A percentile compares a stretch with the other conserved stretches of the same genome.
phyloP scores from a whole-genome alignment of 2,888 invertebrate species.

The Macrosoma leucophasiata region DNA sequence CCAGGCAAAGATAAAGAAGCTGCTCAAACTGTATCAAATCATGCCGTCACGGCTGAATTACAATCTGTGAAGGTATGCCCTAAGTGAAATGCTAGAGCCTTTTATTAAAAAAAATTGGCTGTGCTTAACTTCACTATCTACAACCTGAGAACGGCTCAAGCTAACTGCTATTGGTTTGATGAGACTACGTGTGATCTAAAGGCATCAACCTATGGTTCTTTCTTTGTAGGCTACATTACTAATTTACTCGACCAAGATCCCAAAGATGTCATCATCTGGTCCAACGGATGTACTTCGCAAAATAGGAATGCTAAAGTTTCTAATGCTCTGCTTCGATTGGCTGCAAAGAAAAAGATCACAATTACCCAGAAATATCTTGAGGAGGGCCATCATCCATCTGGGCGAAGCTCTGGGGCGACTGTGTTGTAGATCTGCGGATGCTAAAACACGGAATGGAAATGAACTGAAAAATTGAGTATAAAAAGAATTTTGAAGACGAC shows the following conservation, averaged over 20 bases:
- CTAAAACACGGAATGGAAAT: no score
- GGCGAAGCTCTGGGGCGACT: no score
- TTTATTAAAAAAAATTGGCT: conserved; percentile 33
- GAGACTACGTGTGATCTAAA: conserved; percentile 28
- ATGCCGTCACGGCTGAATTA: no score
- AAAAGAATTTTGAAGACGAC: no score
- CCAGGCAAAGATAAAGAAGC: no score
- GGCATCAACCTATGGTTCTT: conserved; percentile 29
- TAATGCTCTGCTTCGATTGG: conserved; percentile 27
- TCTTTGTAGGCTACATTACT: conserved; percentile 29
- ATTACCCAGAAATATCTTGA: conserved; percentile 31
- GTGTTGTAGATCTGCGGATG: no score
- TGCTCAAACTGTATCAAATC: no score
- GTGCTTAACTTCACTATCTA: conserved; percentile 34
- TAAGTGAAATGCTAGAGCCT: conserved; percentile 27
- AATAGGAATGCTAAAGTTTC: conserved; percentile 29
- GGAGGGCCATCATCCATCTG: conserved; percentile 30
- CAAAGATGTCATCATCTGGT: conserved; percentile 26
- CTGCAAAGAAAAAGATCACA: conserved; percentile 18
- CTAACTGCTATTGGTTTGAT: conserved; percentile 30
- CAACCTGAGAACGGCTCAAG: conserved; percentile 25
- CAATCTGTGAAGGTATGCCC: conserved; percentile 31
- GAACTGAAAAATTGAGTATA: no score
- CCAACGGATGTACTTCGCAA: conserved; percentile 33
- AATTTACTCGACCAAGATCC: conserved; percentile 22